Percentiles rank a stretch among this genome's conserved stretches.
Evolutionary conservation across 2,888 invertebrate genomes (phyloP).

Genomic region (Troides aeacus): DNA sequence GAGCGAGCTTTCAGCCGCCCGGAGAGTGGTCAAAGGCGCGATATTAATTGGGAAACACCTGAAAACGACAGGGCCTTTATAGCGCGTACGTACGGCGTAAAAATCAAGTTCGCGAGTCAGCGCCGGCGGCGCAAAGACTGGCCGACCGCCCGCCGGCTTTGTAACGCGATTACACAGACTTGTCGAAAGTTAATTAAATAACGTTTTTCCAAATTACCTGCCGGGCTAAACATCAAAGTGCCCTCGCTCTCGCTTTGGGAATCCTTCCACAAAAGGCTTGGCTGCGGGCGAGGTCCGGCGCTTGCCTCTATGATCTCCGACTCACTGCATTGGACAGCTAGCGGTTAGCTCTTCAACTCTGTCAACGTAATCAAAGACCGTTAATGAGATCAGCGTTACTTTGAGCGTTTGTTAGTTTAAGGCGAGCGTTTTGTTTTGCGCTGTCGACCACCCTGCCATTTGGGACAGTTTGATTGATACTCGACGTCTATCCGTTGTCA

Average conservation of each 20-base stretch:
- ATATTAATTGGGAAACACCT: constrained; percentile 79
- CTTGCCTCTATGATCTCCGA: constrained; percentile 54
- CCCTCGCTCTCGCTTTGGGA: constrained; percentile 56
- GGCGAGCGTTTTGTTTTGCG: constrained; percentile 27
- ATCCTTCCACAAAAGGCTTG: constrained; percentile 70
- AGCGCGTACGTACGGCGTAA: constrained; percentile 71
- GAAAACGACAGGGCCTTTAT: constrained; percentile 77
- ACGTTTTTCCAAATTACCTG: constrained; percentile 79
- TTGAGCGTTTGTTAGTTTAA: constrained; percentile 19
- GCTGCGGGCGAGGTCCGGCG: constrained; percentile 65
- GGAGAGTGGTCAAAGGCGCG: constrained; percentile 71
- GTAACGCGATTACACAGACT: constrained; percentile 78
- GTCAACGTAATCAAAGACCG: constrained; percentile 40
- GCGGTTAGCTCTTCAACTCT: constrained; percentile 56
- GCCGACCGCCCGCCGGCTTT: constrained; percentile 73
- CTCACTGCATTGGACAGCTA: constrained; percentile 58
- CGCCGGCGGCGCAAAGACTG: constrained; percentile 66
- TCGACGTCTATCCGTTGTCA: constrained; percentile 55
- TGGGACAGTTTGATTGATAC: constrained; percentile 64
- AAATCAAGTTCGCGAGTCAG: constrained; percentile 67
- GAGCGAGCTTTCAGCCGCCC: constrained; percentile 58
- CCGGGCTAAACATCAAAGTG: constrained; percentile 73
- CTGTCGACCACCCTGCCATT: constrained; percentile 45
- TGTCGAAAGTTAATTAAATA: constrained; percentile 81
- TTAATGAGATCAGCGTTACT: constrained; percentile 35